Base-by-base conservation (phyloP, 2,113 vertebrate species). In the Ammodramus savannarum region DNA sequence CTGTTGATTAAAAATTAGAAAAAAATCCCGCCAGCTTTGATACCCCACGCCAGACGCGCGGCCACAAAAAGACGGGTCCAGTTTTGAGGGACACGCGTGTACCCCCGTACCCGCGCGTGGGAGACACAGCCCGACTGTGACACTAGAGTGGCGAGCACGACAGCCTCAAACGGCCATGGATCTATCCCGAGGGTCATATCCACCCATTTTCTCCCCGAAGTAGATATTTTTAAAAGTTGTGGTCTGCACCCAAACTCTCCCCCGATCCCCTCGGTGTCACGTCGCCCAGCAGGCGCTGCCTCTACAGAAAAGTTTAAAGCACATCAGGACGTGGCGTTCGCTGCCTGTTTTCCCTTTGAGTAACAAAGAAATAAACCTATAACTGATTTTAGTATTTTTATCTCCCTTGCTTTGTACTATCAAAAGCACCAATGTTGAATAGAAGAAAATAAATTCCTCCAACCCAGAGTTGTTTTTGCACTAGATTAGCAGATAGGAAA, bases 401-500 rank as follows among this genome's bases (percentile, higher is more conserved):
- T 92, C 83, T 76, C 65, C 44, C 43, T 87, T 43, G 83, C 78
- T 87, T 75, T 78, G 61, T 58, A 48, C 55, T 91, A 90, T 62
- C 95, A 94, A 92, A 94, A 86, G 73, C 92, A 93, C 91, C 93
- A 85, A 96, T 91, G 97, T 2, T 95, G 96, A 97, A 97, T 58
- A 91, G 94, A 95, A 89, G 89, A 91, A 95, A 97, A 98, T 96
- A 97, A 96, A 98, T 97, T 97, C 97, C 90, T 97, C 91, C 97
- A 92, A 97, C 96, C 93, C 96, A 95, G 58, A 78, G 96, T 97
- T 98, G 98, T 98, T 98, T 98, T 94, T 97, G 97, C 96, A 97
- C 97, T 98, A 98, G 98, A 98, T 98, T 98, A 99, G 97, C 98
- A 98, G 98, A 97, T 98, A 98, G 98, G 98, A 98, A 97, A 98